Evolutionary conservation across 2,113 vertebrate species (phyloP).

Genomic region (Dromas ardeola): DNA sequence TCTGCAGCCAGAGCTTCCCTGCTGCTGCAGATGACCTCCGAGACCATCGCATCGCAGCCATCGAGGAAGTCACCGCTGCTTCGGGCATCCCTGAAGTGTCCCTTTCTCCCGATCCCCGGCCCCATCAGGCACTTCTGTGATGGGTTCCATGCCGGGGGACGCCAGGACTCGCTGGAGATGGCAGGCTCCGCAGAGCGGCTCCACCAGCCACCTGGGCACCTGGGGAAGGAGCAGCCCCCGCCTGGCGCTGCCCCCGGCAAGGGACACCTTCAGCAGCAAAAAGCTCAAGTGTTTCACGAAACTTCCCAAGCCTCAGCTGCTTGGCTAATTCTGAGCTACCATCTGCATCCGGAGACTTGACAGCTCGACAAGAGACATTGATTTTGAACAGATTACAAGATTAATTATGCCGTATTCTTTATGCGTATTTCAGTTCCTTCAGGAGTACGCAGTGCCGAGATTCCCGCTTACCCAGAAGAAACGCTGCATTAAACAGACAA

Average conservation of each 20-base stretch:
- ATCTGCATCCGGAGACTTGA: not conserved
- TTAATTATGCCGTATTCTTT: not conserved
- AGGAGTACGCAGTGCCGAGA: not conserved
- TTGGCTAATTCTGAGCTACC: not conserved
- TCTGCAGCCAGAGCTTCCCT: not conserved
- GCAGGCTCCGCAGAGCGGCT: not conserved
- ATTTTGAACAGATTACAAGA: constrained; percentile 23
- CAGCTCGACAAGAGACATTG: constrained; percentile 3
- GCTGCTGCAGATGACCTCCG: not conserved
- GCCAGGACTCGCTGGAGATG: accelerated
- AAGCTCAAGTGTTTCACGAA: not conserved
- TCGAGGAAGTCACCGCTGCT: not conserved
- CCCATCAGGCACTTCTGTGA: not conserved
- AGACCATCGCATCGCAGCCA: not conserved
- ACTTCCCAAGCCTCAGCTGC: not conserved
- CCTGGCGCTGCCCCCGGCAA: not conserved
- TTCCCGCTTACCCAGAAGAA: not conserved
- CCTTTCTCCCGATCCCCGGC: not conserved
- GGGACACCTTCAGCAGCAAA: not conserved
- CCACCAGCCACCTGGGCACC: not conserved
- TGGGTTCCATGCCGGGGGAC: not conserved
- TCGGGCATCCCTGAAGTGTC: not conserved
- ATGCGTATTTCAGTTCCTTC: not conserved
- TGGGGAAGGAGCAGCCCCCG: not conserved
- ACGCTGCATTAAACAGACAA: not conserved